phyloP scores from a whole-genome alignment of 2,888 invertebrate species.

The Chymomyza fuscimana region DNA sequence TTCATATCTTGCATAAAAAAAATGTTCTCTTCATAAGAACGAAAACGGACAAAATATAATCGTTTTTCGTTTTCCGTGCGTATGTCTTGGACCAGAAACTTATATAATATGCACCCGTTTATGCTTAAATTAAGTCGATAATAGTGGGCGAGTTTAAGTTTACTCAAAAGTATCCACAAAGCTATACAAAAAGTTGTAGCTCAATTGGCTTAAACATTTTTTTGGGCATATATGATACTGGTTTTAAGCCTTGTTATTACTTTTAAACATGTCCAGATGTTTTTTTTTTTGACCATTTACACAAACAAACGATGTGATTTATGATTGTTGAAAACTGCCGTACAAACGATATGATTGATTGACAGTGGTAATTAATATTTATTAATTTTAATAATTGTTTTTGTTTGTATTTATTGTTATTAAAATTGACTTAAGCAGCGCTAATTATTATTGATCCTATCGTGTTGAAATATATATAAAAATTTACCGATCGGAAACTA shows the following conservation, averaged over 20 bases:
- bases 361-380: constrained; percentile 44
- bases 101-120: background rate
- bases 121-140: background rate
- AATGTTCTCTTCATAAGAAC: too few species aligned
- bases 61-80: too few species aligned
- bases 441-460: constrained; percentile 60
- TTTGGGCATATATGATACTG: constrained; percentile 5
- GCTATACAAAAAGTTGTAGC: constrained; percentile 19
- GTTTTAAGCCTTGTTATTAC: background rate
- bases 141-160: background rate
- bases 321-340: constrained; percentile 39
- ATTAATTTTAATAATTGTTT: constrained; percentile 57
- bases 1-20: too few species aligned
- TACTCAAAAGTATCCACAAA: background rate
- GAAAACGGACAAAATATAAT: too few species aligned
- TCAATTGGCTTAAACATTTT: constrained; percentile 34
- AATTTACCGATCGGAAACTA: background rate
- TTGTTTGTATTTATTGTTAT: constrained; percentile 54
- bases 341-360: constrained; percentile 53
- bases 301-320: constrained; percentile 8
- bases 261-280: background rate
- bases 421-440: constrained; percentile 63
- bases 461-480: constrained; percentile 44
- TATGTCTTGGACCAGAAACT: too few species aligned
- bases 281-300: background rate